Percentiles rank a stretch among this genome's conserved stretches.
Conservation (phyloP, 2,797 vertebrate genomes). For the Smutsia gigantea region DNA sequence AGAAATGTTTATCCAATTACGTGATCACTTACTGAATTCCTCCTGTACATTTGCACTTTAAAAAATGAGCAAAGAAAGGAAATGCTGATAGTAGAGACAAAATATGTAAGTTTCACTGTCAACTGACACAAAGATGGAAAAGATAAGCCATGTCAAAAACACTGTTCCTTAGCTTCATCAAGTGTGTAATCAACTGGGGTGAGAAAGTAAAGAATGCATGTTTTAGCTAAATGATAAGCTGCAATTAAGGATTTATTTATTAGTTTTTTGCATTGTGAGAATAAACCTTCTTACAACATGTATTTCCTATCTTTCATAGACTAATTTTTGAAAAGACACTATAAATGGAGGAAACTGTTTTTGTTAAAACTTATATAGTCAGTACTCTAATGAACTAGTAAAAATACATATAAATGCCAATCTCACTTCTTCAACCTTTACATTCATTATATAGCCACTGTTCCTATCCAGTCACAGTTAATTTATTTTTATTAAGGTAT, state of each 20-base stretch:
- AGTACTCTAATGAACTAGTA: background rate
- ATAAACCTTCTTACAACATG: background rate
- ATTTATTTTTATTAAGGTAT: too few species aligned
- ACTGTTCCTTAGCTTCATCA: background rate
- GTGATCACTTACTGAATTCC: background rate
- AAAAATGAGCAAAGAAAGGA: background rate
- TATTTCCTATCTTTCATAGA: background rate
- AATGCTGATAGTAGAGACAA: background rate
- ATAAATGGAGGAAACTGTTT: background rate
- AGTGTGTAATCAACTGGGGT: background rate
- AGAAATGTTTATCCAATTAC: background rate
- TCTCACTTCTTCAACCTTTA: background rate
- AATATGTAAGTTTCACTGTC: background rate
- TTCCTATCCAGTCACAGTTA: background rate
- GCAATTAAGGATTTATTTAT: background rate
- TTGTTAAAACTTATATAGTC: background rate
- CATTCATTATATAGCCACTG: background rate
- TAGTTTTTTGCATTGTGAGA: background rate
- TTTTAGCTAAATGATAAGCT: background rate
- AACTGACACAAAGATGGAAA: conserved; percentile 19
- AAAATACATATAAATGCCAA: background rate
- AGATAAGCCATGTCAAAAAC: background rate
- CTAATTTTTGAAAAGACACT: background rate
- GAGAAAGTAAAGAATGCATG: background rate
- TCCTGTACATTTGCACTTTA: background rate